A percentile compares a stretch with the other conserved stretches of the same genome.
Conservation (phyloP, 1,140 invertebrate species). For the Capitella teleta region DNA sequence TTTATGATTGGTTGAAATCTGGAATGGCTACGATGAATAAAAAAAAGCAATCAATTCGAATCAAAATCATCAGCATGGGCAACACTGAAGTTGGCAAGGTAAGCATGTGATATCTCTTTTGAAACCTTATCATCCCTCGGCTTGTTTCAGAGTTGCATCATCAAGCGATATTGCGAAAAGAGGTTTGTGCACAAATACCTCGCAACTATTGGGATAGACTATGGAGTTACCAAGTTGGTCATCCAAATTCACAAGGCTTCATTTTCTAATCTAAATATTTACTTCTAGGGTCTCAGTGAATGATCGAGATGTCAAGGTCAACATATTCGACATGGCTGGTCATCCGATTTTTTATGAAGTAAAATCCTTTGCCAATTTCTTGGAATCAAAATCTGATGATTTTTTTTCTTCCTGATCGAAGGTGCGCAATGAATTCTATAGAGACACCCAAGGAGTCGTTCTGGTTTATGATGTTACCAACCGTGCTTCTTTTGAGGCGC, state of each 20-base stretch:
- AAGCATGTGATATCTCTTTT: too few relatives aligned
- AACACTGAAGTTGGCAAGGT: too few relatives aligned
- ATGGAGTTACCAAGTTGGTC: conserved; percentile 44
- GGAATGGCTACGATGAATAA: too few relatives aligned
- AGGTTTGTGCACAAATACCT: conserved; percentile 46
- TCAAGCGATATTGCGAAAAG: conserved; percentile 47
- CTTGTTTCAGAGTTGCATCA: conserved; percentile 44
- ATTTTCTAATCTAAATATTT: neutral
- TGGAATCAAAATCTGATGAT: neutral
- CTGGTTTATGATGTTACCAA: conserved; percentile 37
- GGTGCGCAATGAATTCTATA: conserved; percentile 43
- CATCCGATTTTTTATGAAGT: conserved; percentile 46
- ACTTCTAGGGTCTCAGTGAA: conserved; percentile 28
- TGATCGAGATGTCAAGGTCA: conserved; percentile 40
- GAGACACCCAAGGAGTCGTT: conserved; percentile 38
- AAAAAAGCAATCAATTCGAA: too few relatives aligned
- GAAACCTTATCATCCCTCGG: too few relatives aligned
- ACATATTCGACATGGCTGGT: conserved; percentile 47
- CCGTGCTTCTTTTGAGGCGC: conserved; percentile 29
- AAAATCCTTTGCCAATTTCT: conserved; percentile 9
- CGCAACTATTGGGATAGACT: conserved; percentile 47
- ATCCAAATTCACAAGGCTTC: neutral
- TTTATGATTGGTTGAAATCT: too few relatives aligned
- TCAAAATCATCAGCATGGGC: too few relatives aligned
- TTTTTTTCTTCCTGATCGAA: conserved; percentile 12